Conservation (phyloP, 2,113 vertebrate species). For the Papio anubis region DNA sequence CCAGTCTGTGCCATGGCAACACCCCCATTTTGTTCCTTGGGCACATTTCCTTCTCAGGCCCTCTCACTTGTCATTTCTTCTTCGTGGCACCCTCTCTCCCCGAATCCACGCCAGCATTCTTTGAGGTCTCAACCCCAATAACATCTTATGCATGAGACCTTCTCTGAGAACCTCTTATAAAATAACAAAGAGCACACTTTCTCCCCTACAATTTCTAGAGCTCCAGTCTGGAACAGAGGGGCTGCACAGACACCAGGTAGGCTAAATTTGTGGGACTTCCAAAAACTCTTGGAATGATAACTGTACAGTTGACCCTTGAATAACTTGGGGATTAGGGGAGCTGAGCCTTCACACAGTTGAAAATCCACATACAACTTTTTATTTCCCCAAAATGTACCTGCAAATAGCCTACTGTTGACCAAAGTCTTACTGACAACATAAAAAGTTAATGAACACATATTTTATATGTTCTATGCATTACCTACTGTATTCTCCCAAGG, state of each 20-base stretch:
- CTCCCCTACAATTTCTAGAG: background rate
- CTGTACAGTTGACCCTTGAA: too few relatives aligned
- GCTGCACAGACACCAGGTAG: background rate
- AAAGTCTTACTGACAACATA: too few relatives aligned
- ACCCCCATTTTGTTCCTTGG: background rate
- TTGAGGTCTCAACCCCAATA: background rate
- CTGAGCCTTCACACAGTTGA: too few relatives aligned
- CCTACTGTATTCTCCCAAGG: too few relatives aligned
- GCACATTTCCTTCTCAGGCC: background rate
- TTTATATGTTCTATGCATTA: too few relatives aligned
- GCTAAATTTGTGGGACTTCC: background rate
- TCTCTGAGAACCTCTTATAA: background rate
- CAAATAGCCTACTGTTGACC: too few relatives aligned
- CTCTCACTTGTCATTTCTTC: background rate
- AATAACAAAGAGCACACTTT: background rate
- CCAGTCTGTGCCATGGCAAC: too few relatives aligned
- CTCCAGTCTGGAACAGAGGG: too few relatives aligned
- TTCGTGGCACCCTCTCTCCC: background rate
- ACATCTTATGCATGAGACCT: background rate
- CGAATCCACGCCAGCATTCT: fast-evolving
- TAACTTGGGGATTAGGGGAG: too few relatives aligned
- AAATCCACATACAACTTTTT: too few relatives aligned
- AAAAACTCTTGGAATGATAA: background rate
- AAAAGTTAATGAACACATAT: too few relatives aligned
- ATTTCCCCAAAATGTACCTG: too few relatives aligned